Evolutionary conservation across 2,113 vertebrate species (phyloP), one percentile per base, ranked within the genome.

Genomic region (Scophthalmus maximus): DNA sequence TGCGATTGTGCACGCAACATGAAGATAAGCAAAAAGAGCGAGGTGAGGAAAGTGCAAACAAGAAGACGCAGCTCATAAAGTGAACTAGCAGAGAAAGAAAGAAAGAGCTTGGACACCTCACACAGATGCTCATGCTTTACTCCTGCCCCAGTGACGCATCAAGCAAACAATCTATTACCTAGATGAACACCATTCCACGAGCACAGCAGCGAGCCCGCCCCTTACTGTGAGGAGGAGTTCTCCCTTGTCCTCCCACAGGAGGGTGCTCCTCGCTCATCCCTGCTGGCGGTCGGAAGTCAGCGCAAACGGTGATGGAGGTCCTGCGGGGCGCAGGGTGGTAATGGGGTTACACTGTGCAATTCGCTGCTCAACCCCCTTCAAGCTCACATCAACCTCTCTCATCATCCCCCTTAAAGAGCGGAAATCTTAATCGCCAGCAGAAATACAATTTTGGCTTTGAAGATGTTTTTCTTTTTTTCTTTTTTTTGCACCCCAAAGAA

Each of bases 381-480:
- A 9, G 42, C 42, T 20, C 5, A 8, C 42, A 46, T n/a, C 42
- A 20, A 18, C 42, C 36, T 18, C 42, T 46, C 42, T 18, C 42
- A 46, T 46, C 42, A 50, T 76, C 79, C 69, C 30, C 68, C 73
- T 68, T 80, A 44, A 65, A 81, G n/a, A 83, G 63, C 2, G 2
- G 71, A 68, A 44, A 44, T 44, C 42, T 44, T 46, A 46, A 46
- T 7, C 81, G 71, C 79, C 73, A 67, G 83, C 59, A 78, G 81
- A 83, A 83, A 84, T 68, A 68, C 32, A 70, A 67, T 80, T 59
- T 62, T 27, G 64, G 53, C 86, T 88, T 88, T 87, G 86, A 90
- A 87, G 84, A 82, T 85, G 25, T 68, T 46, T n/a, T 46, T 50
- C 29, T 49, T 60, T 66, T 62, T 57, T 23, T 17, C 38, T 29